Base-by-base conservation (phyloP, 1,140 invertebrate species). In the Neodiprion virginianus region DNA sequence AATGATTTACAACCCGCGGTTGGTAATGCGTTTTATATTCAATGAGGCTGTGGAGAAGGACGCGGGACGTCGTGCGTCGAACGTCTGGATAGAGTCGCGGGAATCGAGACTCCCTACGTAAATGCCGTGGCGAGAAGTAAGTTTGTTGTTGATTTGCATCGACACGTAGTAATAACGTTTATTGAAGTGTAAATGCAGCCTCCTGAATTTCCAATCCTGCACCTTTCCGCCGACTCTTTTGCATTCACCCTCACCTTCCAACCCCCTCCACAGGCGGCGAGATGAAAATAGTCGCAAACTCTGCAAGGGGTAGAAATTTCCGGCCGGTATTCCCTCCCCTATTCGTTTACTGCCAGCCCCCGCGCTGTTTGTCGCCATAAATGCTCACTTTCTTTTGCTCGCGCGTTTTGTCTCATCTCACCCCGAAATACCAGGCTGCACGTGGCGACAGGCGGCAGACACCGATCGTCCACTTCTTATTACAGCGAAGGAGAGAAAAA, bases 131-230 rank as follows among this genome's bases (percentile, higher is more conserved):
- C 68, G 21, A 71, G n/a, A 23, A 48, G 48, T 23, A 48, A 71
- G 70, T 71, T 71, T 71, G 70, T 71, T 50, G 70, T 71, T 71
- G 70, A 71, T 71, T 71, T 71, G 61, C 67, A 80, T 83, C 79
- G 79, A 84, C 82, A 78, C 76, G 78, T 75, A 80, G 78, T 81
- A 81, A 81, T 84, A 82, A 84, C 78, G 82, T 85, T 85, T 83
- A 83, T 84, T 82, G 80, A 85, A 77, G 82, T 81, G 81, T 81
- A 85, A 85, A 85, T 81, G 81, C 81, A 76, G 75, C 79, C 77
- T 73, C 76, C 72, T 72, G 73, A 82, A 84, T 80, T 81, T 82
- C 74, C 76, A 79, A 82, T 80, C 78, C 76, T 40, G 72, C 74
- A 72, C 23, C 47, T 77, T 78, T 65, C 71, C 70, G 11, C n/a